These are phyloP conservation scores for Pterocles burchelli DNA, from an alignment of 2,113 vertebrate genomes.

Conservation along the genomic window DNA sequence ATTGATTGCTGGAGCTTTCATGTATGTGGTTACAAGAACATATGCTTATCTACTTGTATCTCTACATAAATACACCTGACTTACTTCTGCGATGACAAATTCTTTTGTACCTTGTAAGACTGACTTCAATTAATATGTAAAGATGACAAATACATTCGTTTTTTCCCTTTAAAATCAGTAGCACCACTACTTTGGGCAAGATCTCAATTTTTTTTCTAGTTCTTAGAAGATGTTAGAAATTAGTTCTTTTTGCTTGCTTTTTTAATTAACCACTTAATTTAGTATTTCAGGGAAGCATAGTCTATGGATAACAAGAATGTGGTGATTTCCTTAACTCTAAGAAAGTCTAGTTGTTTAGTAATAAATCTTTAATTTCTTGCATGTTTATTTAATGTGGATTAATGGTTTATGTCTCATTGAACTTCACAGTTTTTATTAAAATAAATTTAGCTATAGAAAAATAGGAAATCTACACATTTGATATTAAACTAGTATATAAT, in stretches of 20 bases:
- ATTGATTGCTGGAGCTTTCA: neutral
- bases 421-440: neutral
- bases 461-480: neutral
- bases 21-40: neutral
- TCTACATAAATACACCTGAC: neutral
- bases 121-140: neutral
- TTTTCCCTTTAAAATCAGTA: neutral
- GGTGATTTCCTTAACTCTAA: neutral
- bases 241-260: neutral
- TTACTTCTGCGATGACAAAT: neutral
- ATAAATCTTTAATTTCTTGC: slow-evolving; percentile 35
- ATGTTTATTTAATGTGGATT: slow-evolving; percentile 55
- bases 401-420: slow-evolving; percentile 7
- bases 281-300: neutral
- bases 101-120: neutral
- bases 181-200: neutral
- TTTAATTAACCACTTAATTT: neutral
- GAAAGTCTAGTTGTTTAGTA: neutral
- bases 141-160: neutral
- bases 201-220: neutral
- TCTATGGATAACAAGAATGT: neutral
- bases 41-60: neutral
- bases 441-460: neutral
- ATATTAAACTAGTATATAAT: neutral
- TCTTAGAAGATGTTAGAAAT: neutral